phyloP scores from a whole-genome alignment of 2,888 invertebrate genomes.

The Parthenolecanium corni region DNA sequence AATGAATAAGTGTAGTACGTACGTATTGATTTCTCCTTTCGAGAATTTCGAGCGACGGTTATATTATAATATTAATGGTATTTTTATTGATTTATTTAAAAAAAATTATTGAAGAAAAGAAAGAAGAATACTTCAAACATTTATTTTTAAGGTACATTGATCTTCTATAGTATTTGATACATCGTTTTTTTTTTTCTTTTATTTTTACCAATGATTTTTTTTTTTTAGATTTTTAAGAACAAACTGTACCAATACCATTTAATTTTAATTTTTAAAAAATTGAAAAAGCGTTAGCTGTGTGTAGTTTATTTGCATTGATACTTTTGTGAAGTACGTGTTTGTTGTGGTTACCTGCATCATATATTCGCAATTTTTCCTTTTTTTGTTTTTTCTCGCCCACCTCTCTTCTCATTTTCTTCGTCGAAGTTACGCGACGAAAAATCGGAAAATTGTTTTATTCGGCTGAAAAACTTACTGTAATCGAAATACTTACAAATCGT shows the following conservation, averaged over 20 bases:
- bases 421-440: not conserved
- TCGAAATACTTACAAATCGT: conserved; percentile 23
- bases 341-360: conserved; percentile 24
- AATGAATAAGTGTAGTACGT: conserved; percentile 15
- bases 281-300: conserved; percentile 25
- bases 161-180: conserved; percentile 24
- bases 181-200: conserved; percentile 18
- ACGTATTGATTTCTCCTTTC: conserved; percentile 17
- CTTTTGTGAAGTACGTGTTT: conserved; percentile 17
- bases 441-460: not conserved
- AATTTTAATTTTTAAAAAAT: conserved; percentile 16
- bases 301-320: conserved; percentile 21
- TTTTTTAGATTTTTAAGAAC: conserved; percentile 26
- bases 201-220: conserved; percentile 21
- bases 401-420: not conserved
- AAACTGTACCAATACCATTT: conserved; percentile 27
- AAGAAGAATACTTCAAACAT: not conserved
- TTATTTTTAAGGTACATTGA: conserved; percentile 21
- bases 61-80: conserved; percentile 13
- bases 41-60: conserved; percentile 1
- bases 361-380: not conserved
- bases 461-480: conserved; percentile 17
- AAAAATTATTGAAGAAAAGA: conserved; percentile 10
- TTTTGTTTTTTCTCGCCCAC: not conserved
- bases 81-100: not conserved